Conservation (phyloP, 2,113 vertebrate species). For the Vulpes ferrilata region DNA sequence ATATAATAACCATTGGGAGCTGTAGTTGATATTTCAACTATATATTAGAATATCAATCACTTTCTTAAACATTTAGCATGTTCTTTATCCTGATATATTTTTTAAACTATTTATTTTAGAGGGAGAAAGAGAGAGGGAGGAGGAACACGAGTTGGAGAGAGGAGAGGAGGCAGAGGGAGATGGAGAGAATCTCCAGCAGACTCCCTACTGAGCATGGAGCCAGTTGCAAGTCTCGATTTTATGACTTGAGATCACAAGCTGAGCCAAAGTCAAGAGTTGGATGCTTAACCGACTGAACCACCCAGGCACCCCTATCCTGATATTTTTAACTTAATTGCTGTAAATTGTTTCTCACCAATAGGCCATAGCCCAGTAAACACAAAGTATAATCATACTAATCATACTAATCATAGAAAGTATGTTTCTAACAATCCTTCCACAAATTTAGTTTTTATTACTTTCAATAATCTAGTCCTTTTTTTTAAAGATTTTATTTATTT, state of each 20-base stretch:
- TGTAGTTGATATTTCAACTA: neutral
- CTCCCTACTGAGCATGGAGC: neutral
- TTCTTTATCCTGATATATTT: neutral
- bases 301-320: neutral
- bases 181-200: neutral
- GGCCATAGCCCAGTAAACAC: neutral
- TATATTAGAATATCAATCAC: neutral
- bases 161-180: neutral
- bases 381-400: neutral
- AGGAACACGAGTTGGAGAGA: neutral
- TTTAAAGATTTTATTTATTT: too few relatives aligned
- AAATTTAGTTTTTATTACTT: conserved; percentile 8
- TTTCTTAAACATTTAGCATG: neutral
- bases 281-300: neutral
- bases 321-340: neutral
- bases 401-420: neutral
- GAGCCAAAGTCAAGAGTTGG: neutral
- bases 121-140: neutral
- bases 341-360: neutral
- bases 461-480: neutral
- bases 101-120: neutral
- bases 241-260: neutral
- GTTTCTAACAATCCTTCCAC: neutral
- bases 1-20: neutral
- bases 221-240: neutral